Evolutionary conservation across 2,113 vertebrate species (phyloP).

Genomic region (Alces alces): DNA sequence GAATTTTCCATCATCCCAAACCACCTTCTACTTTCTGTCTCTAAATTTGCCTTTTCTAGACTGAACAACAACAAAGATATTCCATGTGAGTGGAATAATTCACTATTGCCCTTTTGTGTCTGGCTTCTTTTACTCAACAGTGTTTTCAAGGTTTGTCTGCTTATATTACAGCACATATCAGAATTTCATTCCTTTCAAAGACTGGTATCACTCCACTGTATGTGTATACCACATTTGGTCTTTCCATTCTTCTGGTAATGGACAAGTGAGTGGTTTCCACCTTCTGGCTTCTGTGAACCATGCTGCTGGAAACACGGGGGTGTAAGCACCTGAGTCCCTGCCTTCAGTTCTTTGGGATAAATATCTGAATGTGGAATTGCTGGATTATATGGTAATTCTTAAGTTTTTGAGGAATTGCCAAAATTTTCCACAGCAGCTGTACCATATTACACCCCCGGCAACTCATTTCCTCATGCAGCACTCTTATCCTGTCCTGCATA

Average conservation of each 20-base stretch:
- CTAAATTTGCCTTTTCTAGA: background rate
- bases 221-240: background rate
- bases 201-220: background rate
- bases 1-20: background rate
- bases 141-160: background rate
- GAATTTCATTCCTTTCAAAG: background rate
- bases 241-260: background rate
- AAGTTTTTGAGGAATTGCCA: background rate
- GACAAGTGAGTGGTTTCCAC: too few species aligned
- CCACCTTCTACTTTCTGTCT: background rate
- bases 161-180: background rate
- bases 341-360: background rate
- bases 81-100: background rate
- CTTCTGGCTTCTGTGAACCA: background rate
- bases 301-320: background rate
- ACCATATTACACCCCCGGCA: fast-evolving
- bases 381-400: background rate
- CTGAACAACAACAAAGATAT: background rate
- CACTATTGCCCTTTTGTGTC: background rate
- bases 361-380: background rate
- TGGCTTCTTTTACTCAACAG: background rate
- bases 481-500: background rate
- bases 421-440: too few species aligned
- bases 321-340: background rate
- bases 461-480: fast-evolving